Conservation (phyloP, 2,797 vertebrate species). For the Melanogrammus aeglefinus region DNA sequence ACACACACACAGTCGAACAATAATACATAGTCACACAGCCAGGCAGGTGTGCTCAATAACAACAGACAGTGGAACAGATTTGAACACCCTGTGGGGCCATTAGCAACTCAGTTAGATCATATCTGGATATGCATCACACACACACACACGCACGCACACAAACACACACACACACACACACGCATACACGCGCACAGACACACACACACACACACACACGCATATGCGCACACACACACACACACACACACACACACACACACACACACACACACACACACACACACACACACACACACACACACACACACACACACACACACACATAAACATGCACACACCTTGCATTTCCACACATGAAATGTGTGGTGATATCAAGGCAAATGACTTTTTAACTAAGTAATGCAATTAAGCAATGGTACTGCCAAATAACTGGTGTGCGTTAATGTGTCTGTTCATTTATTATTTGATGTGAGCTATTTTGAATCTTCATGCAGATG, state of each 20-base stretch:
- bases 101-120: slow-evolving; percentile 65
- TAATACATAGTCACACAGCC: slow-evolving; percentile 12
- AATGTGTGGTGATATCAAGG: no score
- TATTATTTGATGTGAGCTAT: no score
- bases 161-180: slow-evolving; percentile 28
- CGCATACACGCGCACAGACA: background rate
- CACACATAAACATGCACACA: background rate
- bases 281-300: background rate
- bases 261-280: slow-evolving; percentile 44
- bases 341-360: no score
- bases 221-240: no score
- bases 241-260: slow-evolving; percentile 44
- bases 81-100: slow-evolving; percentile 64
- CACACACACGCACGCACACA: slow-evolving; percentile 44
- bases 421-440: no score
- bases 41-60: slow-evolving; percentile 61
- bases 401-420: no score
- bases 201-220: no score
- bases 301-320: slow-evolving; percentile 44
- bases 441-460: no score
- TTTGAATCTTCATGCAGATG: no score
- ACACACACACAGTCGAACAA: slow-evolving; percentile 15
- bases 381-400: no score
- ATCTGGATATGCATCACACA: slow-evolving; percentile 54
- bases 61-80: slow-evolving; percentile 69